These are phyloP conservation scores for Molossus alvarezi DNA, from an alignment of 2,797 vertebrate genomes.

Conservation along the genomic window DNA sequence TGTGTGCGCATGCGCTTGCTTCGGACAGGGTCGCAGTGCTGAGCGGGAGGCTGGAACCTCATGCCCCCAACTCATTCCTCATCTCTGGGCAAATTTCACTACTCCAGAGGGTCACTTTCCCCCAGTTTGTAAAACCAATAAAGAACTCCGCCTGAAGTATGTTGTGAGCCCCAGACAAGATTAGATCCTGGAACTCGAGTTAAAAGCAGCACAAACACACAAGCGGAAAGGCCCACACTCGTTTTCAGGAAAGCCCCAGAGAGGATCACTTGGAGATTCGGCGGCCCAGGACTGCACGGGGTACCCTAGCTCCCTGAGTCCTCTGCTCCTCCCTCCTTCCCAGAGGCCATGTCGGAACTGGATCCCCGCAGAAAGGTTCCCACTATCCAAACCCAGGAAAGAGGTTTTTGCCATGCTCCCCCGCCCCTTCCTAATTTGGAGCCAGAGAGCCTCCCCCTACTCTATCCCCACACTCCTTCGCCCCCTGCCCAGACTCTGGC, in stretches of 20 bases:
- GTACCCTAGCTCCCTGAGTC: neutral
- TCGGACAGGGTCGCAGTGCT: neutral
- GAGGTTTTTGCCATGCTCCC: accelerated
- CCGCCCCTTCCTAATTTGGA: neutral
- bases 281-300: neutral
- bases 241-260: neutral
- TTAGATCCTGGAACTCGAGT: constrained; percentile 43
- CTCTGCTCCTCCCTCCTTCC: neutral
- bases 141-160: neutral
- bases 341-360: neutral
- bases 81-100: neutral
- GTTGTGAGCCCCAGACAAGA: neutral
- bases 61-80: neutral
- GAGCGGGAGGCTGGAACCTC: neutral
- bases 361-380: neutral
- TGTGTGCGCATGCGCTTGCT: neutral
- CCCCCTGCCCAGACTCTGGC: neutral
- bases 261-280: neutral
- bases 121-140: neutral
- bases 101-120: neutral
- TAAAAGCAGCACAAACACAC: neutral
- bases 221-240: neutral
- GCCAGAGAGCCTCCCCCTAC: neutral
- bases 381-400: neutral
- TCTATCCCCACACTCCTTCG: neutral